Percentiles rank a stretch among this genome's conserved stretches.
phyloP scores from a whole-genome alignment of 2,797 vertebrate species.

The Coluber constrictor region DNA sequence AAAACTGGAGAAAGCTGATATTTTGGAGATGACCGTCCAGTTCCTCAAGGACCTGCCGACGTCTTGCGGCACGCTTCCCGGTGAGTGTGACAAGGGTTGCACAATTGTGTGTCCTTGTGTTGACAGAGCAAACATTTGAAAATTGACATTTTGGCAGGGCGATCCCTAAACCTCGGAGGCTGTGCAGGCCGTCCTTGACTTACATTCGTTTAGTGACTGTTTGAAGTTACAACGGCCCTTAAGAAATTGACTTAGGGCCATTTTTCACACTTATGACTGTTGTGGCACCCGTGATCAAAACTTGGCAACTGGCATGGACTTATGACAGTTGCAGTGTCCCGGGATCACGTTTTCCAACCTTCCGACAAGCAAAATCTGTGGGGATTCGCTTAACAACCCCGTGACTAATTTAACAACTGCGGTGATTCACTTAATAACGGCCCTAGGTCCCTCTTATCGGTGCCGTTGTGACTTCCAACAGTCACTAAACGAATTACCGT shows the following conservation, averaged over 20 bases:
- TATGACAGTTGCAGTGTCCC: background rate
- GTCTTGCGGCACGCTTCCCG: conserved; percentile 37
- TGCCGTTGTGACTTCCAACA: background rate
- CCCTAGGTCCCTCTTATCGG: background rate
- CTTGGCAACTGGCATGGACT: background rate
- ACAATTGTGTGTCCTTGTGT: background rate
- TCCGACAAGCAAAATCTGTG: no score
- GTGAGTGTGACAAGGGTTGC: background rate
- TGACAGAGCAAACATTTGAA: background rate
- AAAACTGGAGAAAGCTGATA: conserved; percentile 87
- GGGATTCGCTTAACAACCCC: no score
- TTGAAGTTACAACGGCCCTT: no score
- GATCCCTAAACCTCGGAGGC: background rate
- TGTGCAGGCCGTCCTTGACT: no score
- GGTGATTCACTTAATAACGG: background rate
- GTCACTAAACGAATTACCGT: background rate
- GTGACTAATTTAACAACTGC: no score
- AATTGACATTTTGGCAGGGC: background rate
- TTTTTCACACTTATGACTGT: no score
- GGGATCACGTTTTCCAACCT: no score
- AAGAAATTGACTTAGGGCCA: no score
- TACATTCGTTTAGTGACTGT: no score
- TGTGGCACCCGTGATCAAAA: no score
- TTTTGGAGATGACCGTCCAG: conserved; percentile 87
- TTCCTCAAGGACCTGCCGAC: conserved; percentile 79